Evolutionary conservation across 2,797 vertebrate species (phyloP).

Genomic region (Peromyscus nudipes): DNA sequence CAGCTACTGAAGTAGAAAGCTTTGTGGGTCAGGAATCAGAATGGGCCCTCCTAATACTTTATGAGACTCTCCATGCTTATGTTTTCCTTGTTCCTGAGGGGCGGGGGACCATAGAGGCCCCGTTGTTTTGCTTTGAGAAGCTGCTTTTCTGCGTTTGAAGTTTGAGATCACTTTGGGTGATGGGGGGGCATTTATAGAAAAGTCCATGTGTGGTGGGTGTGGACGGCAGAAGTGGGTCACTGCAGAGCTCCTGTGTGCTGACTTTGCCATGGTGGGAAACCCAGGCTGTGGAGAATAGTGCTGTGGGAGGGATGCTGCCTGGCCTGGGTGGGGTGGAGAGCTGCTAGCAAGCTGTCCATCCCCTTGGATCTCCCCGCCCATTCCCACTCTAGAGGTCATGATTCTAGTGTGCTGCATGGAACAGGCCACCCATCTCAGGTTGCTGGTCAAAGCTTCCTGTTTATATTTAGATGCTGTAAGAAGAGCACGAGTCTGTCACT

Average conservation of each 20-base stretch:
- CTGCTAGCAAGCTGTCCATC: background rate
- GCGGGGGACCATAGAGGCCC: background rate
- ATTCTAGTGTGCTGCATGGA: background rate
- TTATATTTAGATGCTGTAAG: constrained; percentile 84
- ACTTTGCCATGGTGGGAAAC: background rate
- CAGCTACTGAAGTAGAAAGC: background rate
- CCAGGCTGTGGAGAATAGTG: accelerated
- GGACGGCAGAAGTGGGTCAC: background rate
- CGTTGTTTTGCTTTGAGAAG: background rate
- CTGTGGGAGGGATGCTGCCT: background rate
- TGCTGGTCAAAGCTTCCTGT: constrained; percentile 76
- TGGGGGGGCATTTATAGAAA: background rate
- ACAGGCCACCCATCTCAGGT: constrained; percentile 16
- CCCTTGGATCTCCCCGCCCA: background rate
- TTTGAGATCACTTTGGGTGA: background rate
- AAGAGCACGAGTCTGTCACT: constrained; percentile 68
- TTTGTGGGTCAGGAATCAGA: background rate
- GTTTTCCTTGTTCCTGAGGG: background rate
- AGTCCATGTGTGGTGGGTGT: background rate
- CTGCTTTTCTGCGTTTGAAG: background rate
- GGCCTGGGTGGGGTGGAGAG: accelerated
- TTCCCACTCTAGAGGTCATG: background rate
- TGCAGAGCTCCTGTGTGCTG: background rate
- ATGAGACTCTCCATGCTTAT: background rate
- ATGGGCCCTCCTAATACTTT: background rate